Evolutionary conservation across 2,888 invertebrate species (phyloP).

Genomic region (Tyria jacobaeae): DNA sequence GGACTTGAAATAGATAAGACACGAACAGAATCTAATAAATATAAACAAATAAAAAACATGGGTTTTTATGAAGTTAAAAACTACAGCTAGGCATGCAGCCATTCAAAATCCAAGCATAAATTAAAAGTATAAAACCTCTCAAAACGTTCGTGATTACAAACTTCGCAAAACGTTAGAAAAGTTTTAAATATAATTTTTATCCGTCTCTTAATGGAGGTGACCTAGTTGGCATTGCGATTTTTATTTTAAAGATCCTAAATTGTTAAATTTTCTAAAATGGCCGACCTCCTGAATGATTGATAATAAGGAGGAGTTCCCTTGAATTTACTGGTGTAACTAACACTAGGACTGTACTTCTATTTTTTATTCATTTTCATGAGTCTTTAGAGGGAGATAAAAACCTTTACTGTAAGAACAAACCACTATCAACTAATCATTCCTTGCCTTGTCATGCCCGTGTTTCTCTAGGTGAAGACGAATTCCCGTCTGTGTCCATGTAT

Average conservation of each 20-base stretch:
- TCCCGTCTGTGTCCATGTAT: too few species aligned
- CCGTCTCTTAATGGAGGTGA: conserved; percentile 39
- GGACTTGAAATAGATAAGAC: too few species aligned
- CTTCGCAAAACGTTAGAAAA: conserved; percentile 36
- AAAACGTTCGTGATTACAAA: conserved; percentile 42
- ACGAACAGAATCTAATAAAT: neutral
- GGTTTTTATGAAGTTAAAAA: neutral
- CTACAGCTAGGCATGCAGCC: neutral
- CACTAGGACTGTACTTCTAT: conserved; percentile 12
- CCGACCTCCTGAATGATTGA: conserved; percentile 46
- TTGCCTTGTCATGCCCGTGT: too few species aligned
- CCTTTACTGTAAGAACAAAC: neutral
- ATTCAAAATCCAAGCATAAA: neutral
- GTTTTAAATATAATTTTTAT: conserved; percentile 30
- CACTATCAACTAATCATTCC: neutral
- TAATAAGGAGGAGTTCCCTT: conserved; percentile 32
- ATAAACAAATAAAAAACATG: neutral
- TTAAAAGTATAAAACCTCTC: conserved; percentile 17
- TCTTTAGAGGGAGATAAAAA: neutral
- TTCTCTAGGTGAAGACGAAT: too few species aligned
- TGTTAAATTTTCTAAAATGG: conserved; percentile 36
- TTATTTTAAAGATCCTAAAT: conserved; percentile 36
- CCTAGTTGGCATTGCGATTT: conserved; percentile 41
- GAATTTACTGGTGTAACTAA: conserved; percentile 25
- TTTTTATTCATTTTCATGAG: conserved; percentile 1